Evolutionary conservation across 2,888 invertebrate species (phyloP), one percentile per base, ranked within the genome.

Genomic region (Brachynemurus nebulosus): DNA sequence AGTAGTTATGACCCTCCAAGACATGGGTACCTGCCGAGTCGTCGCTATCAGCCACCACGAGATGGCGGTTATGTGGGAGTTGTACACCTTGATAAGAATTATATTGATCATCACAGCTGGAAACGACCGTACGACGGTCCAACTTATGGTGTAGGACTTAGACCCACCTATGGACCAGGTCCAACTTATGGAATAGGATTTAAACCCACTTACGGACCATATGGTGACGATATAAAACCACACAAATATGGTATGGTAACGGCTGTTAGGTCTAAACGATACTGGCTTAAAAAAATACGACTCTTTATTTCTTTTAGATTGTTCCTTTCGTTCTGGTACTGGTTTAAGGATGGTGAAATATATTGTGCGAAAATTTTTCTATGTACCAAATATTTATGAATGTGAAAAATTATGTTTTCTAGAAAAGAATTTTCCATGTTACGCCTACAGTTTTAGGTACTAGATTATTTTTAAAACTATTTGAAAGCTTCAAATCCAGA

Each of bases 401-500:
- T 88, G 88, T 57, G 86, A 88, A 53, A 66, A 74, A 0, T 69
- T 83, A 7, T 88, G 88, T 59, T 78, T 76, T 41, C 69, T 70
- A 7, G 83, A 84, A 58, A 70, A 70, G 44, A 76, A 76, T 47
- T 85, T 85, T 57, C 68, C 69, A 54, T 88, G 88, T 55, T 75
- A 77, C 20, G 82, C 84, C 0, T 86, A 83, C 51, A 83, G 84
- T 50, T 86, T 74, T 57, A 74, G 82, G 82, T 80, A 59, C 30
- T 8, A 25, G 19, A 18, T 9, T 40, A 25, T 9, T 25, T 25
- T 40, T 40, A 2, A n/a, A n/a, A n/a, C 20, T 40, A 18, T 40
- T 39, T 20, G 39, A 19, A 4, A 14, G 1, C 23, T 7, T 11
- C 17, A 7, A 30, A n/a, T 11, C 9, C 17, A 9, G 8, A 23